Conservation (phyloP, 2,888 invertebrate species). For the Drosophila affinis region DNA sequence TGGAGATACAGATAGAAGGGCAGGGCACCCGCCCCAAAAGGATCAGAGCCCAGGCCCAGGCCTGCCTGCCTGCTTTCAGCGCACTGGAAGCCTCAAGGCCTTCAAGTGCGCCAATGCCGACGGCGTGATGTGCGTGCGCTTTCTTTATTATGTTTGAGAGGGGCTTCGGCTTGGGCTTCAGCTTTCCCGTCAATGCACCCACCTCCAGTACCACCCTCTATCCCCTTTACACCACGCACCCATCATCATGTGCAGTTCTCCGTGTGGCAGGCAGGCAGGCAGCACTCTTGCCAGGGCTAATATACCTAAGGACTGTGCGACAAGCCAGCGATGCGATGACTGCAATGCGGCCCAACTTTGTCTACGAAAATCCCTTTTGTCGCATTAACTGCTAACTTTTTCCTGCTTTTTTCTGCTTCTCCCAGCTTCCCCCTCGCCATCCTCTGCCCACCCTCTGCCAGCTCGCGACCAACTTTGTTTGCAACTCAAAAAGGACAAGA, state of each 20-base stretch:
- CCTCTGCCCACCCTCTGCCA: neutral
- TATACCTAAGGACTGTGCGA: slow-evolving; percentile 45
- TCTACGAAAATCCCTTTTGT: slow-evolving; percentile 76
- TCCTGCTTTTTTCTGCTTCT: slow-evolving; percentile 25
- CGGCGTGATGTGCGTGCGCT: slow-evolving; percentile 75
- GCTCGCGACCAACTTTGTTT: slow-evolving; percentile 75
- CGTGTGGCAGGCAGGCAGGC: slow-evolving; percentile 10
- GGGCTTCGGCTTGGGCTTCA: slow-evolving; percentile 9
- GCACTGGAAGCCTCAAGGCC: slow-evolving; percentile 63
- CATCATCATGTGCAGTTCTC: slow-evolving; percentile 48
- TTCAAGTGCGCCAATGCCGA: slow-evolving; percentile 70
- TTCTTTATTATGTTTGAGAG: slow-evolving; percentile 68
- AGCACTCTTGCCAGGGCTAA: slow-evolving; percentile 48
- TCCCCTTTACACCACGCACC: slow-evolving; percentile 24
- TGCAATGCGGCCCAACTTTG: slow-evolving; percentile 74
- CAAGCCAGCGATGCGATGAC: slow-evolving; percentile 46
- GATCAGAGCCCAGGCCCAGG: slow-evolving; percentile 3
- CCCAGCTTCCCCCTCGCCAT: slow-evolving; percentile 5
- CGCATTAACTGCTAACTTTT: slow-evolving; percentile 77
- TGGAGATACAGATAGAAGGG: neutral
- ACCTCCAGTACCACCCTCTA: neutral
- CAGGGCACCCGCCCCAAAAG: too few relatives aligned
- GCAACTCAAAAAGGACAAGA: slow-evolving; percentile 62
- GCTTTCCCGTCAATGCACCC: slow-evolving; percentile 34
- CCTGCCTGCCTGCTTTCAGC: slow-evolving; percentile 25